Evolutionary conservation across 2,888 invertebrate species (phyloP), one percentile per base, ranked within the genome.

Genomic region (Hirtodrosophila duncani): DNA sequence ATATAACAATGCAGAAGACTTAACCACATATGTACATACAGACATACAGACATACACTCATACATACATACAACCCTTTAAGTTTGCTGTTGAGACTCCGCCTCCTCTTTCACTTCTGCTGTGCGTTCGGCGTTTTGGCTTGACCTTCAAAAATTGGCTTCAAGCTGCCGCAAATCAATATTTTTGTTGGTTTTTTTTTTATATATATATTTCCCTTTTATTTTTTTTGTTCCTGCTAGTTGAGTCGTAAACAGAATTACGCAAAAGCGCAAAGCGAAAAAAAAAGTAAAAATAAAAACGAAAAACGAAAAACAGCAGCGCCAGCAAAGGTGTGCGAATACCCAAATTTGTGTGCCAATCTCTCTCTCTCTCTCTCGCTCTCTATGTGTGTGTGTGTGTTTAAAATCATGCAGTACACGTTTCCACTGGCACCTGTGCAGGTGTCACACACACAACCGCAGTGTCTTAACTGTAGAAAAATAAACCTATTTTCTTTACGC

Each of bases 161-260:
- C 46, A 39, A 71, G 67, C 68, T 44, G 46, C 41, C 58, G 62
- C 51, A 51, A 61, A 72, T 72, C 72, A 72, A 72, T 72, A 72
- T 80, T 52, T 63, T 21, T 31, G 30, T 33, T n/a, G 16, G 18
- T 10, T 31, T 26, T 26, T 16, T 8, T 18, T 39, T 18, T 39
- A 24, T 18, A 45, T 23, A 18, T 14, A 11, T 23, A 30, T n/a
- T 31, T 21, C 7, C 14, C 13, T 38, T 43, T 36, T 17, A n/a
- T 42, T 44, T 37, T 50, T 41, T 37, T 38, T 33, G 44, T 49
- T 43, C 55, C 52, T 70, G 80, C 78, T 74, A 64, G 70, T 66
- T 74, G 81, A 74, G 75, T 74, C 81, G 81, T 81, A 74, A 78
- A 81, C 74, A 56, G 63, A 80, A 72, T 72, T 80, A 72, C 74